Evolutionary conservation across 2,797 vertebrate species (phyloP).

Genomic region (Alfaro cultratus): DNA sequence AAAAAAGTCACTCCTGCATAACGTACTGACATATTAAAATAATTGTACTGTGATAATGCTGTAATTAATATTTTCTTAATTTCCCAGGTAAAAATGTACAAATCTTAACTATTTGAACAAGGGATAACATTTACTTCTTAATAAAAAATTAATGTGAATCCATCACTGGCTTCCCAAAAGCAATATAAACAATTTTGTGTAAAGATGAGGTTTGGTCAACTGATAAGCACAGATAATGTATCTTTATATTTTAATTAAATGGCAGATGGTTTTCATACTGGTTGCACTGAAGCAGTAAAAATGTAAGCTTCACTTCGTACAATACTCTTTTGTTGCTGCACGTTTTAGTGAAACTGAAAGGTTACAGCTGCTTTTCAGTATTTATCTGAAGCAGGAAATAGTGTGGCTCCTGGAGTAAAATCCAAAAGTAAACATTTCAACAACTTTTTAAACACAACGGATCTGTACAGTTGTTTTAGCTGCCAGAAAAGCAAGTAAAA

Average conservation of each 20-base stretch:
- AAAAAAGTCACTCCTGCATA: not conserved
- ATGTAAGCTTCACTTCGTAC: not conserved
- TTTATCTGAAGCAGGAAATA: slow-evolving; percentile 22
- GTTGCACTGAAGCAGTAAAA: not conserved
- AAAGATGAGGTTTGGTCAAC: not conserved
- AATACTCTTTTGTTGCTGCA: slow-evolving; percentile 15
- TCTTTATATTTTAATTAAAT: not conserved
- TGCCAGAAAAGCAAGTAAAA: slow-evolving; percentile 43
- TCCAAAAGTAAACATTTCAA: slow-evolving; percentile 50
- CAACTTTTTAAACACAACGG: slow-evolving; percentile 33
- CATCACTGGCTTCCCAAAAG: not conserved
- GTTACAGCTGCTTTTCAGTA: slow-evolving; percentile 30
- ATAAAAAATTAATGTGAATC: not conserved
- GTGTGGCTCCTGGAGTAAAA: slow-evolving; percentile 29
- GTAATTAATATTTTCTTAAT: not conserved
- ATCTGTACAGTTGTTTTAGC: slow-evolving; percentile 25
- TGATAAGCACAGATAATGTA: not conserved
- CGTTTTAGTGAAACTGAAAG: slow-evolving; percentile 23
- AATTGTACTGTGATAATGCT: not conserved
- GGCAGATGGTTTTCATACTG: not conserved
- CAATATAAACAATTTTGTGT: not conserved
- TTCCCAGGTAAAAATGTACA: not conserved
- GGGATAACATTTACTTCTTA: not conserved
- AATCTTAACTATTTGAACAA: not conserved
- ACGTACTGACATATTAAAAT: not conserved